Evolutionary conservation across 1,140 invertebrate species (phyloP).

Genomic region (Dinoponera quadriceps): DNA sequence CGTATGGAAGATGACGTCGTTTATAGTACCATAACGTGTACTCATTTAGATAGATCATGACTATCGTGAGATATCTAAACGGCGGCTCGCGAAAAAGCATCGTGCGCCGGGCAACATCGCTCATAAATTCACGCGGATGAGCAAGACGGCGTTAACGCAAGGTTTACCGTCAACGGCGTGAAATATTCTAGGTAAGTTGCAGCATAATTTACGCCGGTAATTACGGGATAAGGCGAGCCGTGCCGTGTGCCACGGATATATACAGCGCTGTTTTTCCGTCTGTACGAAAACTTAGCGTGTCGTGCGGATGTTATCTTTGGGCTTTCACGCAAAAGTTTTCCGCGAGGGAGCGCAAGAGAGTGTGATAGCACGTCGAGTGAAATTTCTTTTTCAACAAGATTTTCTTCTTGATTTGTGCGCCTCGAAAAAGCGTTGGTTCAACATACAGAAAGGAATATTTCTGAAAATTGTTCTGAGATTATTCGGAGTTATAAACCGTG

Average conservation of each 20-base stretch:
- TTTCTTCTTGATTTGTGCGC: background rate
- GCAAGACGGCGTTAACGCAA: constrained; percentile 75
- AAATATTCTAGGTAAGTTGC: constrained; percentile 75
- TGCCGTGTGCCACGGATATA: background rate
- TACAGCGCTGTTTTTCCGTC: constrained; percentile 42
- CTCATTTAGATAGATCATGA: constrained; percentile 70
- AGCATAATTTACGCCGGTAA: constrained; percentile 74
- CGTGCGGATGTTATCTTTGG: constrained; percentile 20
- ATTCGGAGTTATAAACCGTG: background rate
- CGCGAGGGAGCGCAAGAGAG: background rate
- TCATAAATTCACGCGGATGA: constrained; percentile 75
- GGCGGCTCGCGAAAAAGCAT: constrained; percentile 71
- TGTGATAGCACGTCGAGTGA: background rate
- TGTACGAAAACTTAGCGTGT: constrained; percentile 8
- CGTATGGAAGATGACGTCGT: constrained; percentile 24
- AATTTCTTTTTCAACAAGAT: constrained; percentile 7
- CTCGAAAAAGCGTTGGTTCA: background rate
- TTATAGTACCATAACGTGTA: constrained; percentile 46
- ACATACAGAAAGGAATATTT: background rate
- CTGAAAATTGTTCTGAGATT: background rate
- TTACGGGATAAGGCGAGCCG: constrained; percentile 66
- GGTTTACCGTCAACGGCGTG: constrained; percentile 76
- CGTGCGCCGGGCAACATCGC: constrained; percentile 65
- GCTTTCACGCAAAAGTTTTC: background rate
- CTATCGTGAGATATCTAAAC: constrained; percentile 66